Evolutionary conservation across 2,888 invertebrate species (phyloP).

Genomic region (Cremastinae sp.): DNA sequence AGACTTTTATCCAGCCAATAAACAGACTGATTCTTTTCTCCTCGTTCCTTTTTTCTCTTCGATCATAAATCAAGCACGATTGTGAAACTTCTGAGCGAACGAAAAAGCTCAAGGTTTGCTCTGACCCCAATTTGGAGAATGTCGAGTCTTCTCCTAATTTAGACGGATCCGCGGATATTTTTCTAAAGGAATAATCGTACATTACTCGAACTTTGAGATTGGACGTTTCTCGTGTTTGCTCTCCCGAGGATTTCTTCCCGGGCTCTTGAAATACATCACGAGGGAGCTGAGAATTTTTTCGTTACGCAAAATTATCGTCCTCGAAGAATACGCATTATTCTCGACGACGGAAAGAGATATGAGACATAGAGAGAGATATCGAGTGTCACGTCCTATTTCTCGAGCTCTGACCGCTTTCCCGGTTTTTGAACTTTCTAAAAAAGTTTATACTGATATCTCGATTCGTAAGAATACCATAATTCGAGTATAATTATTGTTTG

Average conservation of each 20-base stretch:
- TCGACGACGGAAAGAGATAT: slow-evolving; percentile 4
- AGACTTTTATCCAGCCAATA: slow-evolving; percentile 63
- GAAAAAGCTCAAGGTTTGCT: slow-evolving; percentile 68
- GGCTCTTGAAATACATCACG: background rate
- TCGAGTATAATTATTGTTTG: too few species aligned
- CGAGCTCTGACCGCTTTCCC: too few species aligned
- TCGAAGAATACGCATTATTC: slow-evolving; percentile 13
- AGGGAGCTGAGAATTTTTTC: slow-evolving; percentile 1
- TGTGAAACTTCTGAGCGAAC: slow-evolving; percentile 67
- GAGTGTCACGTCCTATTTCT: slow-evolving; percentile 8
- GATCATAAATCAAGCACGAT: slow-evolving; percentile 73
- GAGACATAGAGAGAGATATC: slow-evolving; percentile 30
- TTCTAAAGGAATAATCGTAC: slow-evolving; percentile 46
- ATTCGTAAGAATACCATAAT: too few species aligned
- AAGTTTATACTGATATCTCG: background rate
- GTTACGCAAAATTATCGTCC: slow-evolving; percentile 8
- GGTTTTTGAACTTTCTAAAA: background rate
- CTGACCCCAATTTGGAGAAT: slow-evolving; percentile 69
- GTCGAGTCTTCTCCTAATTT: slow-evolving; percentile 63
- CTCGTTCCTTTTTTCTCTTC: slow-evolving; percentile 12
- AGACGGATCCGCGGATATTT: slow-evolving; percentile 63
- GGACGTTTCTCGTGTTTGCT: too few species aligned
- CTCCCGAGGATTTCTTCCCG: too few species aligned
- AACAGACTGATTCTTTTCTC: slow-evolving; percentile 69
- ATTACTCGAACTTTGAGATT: background rate